Conservation (phyloP, 92 coral and sea anemone genomes). For the Hydrozoanthus gracilis region DNA sequence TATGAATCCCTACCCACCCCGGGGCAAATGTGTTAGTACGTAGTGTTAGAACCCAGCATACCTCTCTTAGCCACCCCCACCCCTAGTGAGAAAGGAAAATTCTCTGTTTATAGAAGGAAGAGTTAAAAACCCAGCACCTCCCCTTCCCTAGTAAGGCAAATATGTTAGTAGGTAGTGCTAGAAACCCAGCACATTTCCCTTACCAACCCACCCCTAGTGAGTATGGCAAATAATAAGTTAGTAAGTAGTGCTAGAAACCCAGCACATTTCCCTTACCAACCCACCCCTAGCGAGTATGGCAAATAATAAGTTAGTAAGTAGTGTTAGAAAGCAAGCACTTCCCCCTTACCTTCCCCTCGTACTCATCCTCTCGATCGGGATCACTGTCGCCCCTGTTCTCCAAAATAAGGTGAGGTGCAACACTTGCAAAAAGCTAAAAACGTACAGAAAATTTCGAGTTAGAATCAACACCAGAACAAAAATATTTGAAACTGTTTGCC, state of each 20-base stretch:
- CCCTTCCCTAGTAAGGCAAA: too few relatives aligned
- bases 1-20: too few relatives aligned
- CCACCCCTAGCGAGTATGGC: not conserved
- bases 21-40: too few relatives aligned
- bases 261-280: not conserved
- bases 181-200: not conserved
- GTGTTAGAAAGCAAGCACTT: not conserved
- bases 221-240: not conserved
- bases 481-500: not conserved
- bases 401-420: conserved; percentile 87
- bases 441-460: not conserved
- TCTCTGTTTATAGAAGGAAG: too few relatives aligned
- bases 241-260: too few relatives aligned
- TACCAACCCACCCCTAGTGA: not conserved
- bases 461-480: not conserved
- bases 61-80: too few relatives aligned
- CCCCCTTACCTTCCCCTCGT: conserved; percentile 21
- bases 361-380: conserved; percentile 58
- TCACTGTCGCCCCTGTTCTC: conserved; percentile 77
- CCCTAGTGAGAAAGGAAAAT: too few relatives aligned
- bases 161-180: too few relatives aligned
- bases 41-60: too few relatives aligned
- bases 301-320: not conserved
- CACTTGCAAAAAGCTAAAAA: conserved; percentile 88
- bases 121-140: too few relatives aligned